These are phyloP conservation scores for Dipodomys spectabilis DNA, from an alignment of 2,113 vertebrate species.

Conservation along the genomic window DNA sequence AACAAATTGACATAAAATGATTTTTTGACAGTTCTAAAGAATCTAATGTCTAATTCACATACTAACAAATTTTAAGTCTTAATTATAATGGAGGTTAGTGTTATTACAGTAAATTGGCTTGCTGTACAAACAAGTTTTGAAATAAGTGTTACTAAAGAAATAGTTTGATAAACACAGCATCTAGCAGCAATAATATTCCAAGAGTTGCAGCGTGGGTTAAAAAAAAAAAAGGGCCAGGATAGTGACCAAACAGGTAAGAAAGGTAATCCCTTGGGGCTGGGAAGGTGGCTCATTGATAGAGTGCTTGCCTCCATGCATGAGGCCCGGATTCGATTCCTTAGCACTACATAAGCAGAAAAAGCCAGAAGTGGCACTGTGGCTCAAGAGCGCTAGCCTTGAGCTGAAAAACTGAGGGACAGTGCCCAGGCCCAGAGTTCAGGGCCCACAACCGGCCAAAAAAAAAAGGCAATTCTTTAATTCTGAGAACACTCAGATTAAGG, in stretches of 20 bases:
- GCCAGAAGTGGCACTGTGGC: no score
- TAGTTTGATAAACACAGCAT: constrained; percentile 57
- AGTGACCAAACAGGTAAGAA: constrained; percentile 35
- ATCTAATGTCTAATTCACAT: constrained; percentile 31
- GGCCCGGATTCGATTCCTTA: no score
- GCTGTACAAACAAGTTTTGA: constrained; percentile 50
- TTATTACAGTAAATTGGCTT: constrained; percentile 47
- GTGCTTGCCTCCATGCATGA: no score
- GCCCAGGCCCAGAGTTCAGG: no score
- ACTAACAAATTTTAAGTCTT: constrained; percentile 55
- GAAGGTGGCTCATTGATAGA: no score
- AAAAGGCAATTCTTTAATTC: not conserved
- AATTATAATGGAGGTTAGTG: constrained; percentile 35
- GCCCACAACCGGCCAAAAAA: not conserved
- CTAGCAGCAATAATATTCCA: constrained; percentile 30
- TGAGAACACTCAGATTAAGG: constrained; percentile 16
- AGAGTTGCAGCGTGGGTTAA: constrained; percentile 14
- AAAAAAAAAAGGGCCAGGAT: not conserved
- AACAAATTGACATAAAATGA: constrained; percentile 42
- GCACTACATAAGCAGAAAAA: no score
- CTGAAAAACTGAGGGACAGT: no score
- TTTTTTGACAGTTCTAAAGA: constrained; percentile 31
- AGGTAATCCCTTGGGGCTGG: not conserved
- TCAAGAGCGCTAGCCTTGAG: no score
- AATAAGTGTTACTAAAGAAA: constrained; percentile 67